These are phyloP conservation scores for Agrotis segetum DNA, from an alignment of 2,888 invertebrate genomes.

Conservation along the genomic window DNA sequence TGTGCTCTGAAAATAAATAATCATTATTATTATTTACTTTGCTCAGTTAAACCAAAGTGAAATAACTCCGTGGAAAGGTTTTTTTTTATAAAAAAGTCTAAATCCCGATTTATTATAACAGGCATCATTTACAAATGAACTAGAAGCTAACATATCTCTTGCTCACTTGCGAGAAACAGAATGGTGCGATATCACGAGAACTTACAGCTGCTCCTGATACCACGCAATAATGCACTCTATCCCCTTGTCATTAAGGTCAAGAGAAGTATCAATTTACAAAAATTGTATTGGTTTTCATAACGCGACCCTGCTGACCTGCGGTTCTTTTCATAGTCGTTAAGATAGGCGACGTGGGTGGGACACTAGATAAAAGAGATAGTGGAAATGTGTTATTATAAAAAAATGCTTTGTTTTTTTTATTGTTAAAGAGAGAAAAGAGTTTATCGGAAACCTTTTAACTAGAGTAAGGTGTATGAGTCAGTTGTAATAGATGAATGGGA, in stretches of 20 bases:
- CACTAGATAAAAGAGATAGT: slow-evolving; percentile 50
- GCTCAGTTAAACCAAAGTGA: too few relatives aligned
- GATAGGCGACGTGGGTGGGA: slow-evolving; percentile 77
- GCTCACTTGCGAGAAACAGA: slow-evolving; percentile 35
- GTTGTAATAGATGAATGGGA: slow-evolving; percentile 1
- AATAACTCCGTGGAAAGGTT: too few relatives aligned
- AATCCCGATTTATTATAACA: neutral
- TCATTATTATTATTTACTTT: too few relatives aligned
- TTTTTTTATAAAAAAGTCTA: too few relatives aligned
- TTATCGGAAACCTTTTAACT: slow-evolving; percentile 19
- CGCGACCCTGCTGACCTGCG: slow-evolving; percentile 65
- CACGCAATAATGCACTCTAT: slow-evolving; percentile 41
- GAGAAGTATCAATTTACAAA: slow-evolving; percentile 18
- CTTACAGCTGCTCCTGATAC: neutral
- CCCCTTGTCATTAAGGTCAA: slow-evolving; percentile 18
- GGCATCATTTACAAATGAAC: slow-evolving; percentile 27
- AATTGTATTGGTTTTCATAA: slow-evolving; percentile 35
- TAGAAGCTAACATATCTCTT: slow-evolving; percentile 46
- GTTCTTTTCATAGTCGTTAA: slow-evolving; percentile 63
- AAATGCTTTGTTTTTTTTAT: slow-evolving; percentile 23
- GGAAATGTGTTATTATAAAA: slow-evolving; percentile 43
- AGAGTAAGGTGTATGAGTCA: slow-evolving; percentile 34
- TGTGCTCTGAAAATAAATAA: too few relatives aligned
- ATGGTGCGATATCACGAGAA: slow-evolving; percentile 52
- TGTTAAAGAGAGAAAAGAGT: slow-evolving; percentile 22